Percentiles rank a stretch among this genome's conserved stretches.
Evolutionary conservation across 2,113 vertebrate species (phyloP).

Genomic region (Saimiri boliviensis): DNA sequence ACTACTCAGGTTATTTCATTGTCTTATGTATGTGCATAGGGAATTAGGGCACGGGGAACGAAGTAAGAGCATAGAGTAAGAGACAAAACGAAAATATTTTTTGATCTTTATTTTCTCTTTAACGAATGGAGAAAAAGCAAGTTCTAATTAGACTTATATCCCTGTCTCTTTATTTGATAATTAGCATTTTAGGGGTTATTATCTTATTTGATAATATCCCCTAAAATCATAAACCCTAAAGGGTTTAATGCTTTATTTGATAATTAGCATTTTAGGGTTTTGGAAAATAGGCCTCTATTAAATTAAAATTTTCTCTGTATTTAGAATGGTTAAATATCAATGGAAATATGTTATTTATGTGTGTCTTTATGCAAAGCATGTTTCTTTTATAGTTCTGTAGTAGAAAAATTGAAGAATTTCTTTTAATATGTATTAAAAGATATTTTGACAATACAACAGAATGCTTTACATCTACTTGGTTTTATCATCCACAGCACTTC

Average conservation of each 20-base stretch:
- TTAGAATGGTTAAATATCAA: not conserved
- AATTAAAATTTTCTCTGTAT: not conserved
- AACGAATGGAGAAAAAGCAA: not conserved
- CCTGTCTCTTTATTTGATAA: not conserved
- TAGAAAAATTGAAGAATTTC: not conserved
- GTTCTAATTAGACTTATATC: not conserved
- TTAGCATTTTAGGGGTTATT: not conserved
- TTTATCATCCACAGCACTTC: not conserved
- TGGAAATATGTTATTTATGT: not conserved
- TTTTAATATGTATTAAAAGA: constrained; percentile 18
- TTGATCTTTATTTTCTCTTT: not conserved
- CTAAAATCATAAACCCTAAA: too few relatives aligned
- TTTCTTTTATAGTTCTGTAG: not conserved
- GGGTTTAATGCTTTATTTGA: not conserved
- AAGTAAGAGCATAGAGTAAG: not conserved
- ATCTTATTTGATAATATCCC: too few relatives aligned
- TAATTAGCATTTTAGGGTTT: constrained; percentile 35
- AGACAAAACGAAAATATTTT: not conserved
- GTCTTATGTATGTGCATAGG: not conserved
- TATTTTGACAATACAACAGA: not conserved
- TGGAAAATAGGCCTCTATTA: not conserved
- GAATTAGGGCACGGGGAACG: not conserved
- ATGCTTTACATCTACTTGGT: not conserved
- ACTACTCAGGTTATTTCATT: not conserved
- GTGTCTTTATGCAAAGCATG: not conserved